Percentiles rank a stretch among this genome's conserved stretches.
These are phyloP conservation scores for Candidula unifasciata DNA, from an alignment of 2,888 invertebrate genomes.

Conservation along the genomic window DNA sequence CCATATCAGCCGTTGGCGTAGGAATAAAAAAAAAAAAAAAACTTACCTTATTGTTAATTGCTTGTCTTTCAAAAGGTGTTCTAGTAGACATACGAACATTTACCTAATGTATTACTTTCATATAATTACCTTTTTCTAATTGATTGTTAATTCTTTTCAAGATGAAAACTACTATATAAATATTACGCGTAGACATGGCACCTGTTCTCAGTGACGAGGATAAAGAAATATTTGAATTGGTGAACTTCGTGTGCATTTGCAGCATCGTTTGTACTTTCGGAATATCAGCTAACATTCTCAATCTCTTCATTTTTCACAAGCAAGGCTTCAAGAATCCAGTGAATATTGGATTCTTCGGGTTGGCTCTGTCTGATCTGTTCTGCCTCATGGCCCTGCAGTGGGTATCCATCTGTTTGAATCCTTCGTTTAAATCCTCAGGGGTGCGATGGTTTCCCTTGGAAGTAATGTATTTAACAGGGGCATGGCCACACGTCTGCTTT, in stretches of 20 bases:
- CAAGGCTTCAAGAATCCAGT: slow-evolving; percentile 24
- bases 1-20: too few relatives aligned
- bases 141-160: too few relatives aligned
- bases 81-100: too few relatives aligned
- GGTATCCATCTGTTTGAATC: background rate
- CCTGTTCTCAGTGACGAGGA: background rate
- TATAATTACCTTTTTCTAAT: too few relatives aligned
- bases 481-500: slow-evolving; percentile 15
- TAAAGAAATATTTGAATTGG: background rate
- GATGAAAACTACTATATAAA: too few relatives aligned
- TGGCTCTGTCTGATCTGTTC: slow-evolving; percentile 26
- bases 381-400: background rate
- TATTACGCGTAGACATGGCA: background rate
- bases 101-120: too few relatives aligned
- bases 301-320: background rate
- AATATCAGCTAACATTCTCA: background rate
- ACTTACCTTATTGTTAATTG: too few relatives aligned
- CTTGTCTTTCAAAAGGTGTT: too few relatives aligned
- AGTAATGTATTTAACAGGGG: slow-evolving; percentile 11
- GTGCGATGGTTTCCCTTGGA: background rate
- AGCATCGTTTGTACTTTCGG: slow-evolving; percentile 6
- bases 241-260: background rate
- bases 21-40: too few relatives aligned
- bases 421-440: background rate
- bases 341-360: slow-evolving; percentile 22